Conservation (phyloP, 1,140 invertebrate species). For the Drosophila teissieri region DNA sequence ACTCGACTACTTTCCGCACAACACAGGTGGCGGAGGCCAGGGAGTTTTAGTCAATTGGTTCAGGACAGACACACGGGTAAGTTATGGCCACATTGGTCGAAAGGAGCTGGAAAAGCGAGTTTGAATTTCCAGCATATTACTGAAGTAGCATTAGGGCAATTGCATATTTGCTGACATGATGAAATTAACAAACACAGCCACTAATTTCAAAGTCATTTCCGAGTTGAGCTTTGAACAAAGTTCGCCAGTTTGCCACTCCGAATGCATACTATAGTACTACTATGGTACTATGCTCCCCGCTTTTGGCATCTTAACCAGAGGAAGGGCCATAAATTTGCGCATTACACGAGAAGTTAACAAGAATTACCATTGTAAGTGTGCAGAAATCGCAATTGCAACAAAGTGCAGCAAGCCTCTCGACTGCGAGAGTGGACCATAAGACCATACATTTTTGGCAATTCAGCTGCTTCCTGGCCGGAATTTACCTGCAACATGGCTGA, state of each 20-base stretch:
- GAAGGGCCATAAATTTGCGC: constrained; percentile 53
- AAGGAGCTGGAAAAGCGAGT: not conserved
- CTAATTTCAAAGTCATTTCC: not conserved
- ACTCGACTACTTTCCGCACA: constrained; percentile 8
- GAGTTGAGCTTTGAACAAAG: not conserved
- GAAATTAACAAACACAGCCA: too few relatives aligned
- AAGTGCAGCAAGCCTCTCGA: constrained; percentile 17
- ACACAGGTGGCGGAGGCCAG: constrained; percentile 4
- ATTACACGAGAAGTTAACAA: constrained; percentile 66
- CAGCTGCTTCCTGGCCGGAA: constrained; percentile 13
- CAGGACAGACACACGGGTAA: constrained; percentile 55
- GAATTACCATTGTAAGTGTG: constrained; percentile 69
- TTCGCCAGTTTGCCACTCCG: constrained; percentile 2
- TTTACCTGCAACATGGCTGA: not conserved
- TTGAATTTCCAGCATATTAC: not conserved
- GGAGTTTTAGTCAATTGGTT: constrained; percentile 58
- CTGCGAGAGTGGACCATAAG: constrained; percentile 4
- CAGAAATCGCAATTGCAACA: constrained; percentile 60
- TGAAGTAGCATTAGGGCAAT: too few relatives aligned
- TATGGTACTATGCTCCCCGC: too few relatives aligned
- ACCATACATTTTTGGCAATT: constrained; percentile 62
- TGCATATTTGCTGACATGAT: too few relatives aligned
- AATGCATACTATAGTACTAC: too few relatives aligned
- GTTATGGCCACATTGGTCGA: constrained; percentile 62
- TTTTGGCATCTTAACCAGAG: not conserved